phyloP scores from a whole-genome alignment of 2,797 vertebrate genomes.

The Dipus sagitta region DNA sequence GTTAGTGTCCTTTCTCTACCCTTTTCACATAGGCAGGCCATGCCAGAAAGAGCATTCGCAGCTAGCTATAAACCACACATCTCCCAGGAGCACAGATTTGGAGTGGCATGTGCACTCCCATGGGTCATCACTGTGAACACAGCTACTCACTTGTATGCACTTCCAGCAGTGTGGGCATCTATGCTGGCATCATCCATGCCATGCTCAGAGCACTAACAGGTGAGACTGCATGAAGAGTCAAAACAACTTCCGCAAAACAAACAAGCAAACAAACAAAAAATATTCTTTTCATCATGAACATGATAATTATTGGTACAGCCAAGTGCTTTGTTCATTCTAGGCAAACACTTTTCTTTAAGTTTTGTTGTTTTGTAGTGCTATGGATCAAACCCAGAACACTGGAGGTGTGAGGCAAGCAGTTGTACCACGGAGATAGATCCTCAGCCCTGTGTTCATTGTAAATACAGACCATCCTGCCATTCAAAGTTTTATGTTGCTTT shows the following conservation, averaged over 20 bases:
- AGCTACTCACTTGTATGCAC: neutral
- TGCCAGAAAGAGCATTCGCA: neutral
- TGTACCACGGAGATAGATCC: neutral
- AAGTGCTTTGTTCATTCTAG: neutral
- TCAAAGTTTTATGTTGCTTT: conserved; percentile 66
- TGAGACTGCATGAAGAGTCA: neutral
- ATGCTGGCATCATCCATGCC: neutral
- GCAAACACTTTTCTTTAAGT: neutral
- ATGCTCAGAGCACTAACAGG: neutral
- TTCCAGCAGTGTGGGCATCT: neutral
- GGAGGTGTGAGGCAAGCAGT: neutral
- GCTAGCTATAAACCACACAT: neutral
- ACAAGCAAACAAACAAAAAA: neutral
- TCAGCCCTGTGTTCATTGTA: conserved; percentile 42
- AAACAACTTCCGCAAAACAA: neutral
- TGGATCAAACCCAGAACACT: neutral
- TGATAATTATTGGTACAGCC: conserved; percentile 40
- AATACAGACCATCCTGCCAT: conserved; percentile 65
- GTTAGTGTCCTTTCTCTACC: neutral
- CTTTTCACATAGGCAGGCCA: neutral
- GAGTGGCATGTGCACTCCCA: neutral
- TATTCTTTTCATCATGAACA: neutral
- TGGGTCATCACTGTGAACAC: neutral
- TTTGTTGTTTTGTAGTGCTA: neutral
- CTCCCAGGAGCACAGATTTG: neutral